A percentile compares a stretch with the other conserved stretches of the same genome.
phyloP scores from a whole-genome alignment of 2,888 invertebrate species.

The Pimpla rufipes region DNA sequence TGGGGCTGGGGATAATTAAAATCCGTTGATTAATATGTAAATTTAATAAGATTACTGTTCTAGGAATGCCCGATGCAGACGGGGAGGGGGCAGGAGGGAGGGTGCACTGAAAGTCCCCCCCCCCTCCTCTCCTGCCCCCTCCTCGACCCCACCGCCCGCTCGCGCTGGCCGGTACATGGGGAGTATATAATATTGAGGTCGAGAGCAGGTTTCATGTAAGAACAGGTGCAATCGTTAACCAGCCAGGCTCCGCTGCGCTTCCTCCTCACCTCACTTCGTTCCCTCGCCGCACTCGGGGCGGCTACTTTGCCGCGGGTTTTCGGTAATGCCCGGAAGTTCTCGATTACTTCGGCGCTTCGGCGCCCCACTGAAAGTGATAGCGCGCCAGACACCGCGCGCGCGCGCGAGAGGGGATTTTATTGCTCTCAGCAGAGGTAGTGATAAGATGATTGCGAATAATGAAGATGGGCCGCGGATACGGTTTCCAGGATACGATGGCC shows the following conservation, averaged over 20 bases:
- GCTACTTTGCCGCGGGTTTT: conserved; percentile 45
- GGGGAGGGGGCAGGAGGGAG: conserved; percentile 72
- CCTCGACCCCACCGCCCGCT: background rate
- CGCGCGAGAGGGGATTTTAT: conserved; percentile 60
- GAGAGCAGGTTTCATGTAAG: conserved; percentile 63
- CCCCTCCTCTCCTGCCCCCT: background rate
- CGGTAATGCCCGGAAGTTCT: conserved; percentile 58
- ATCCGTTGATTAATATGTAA: conserved; percentile 99
- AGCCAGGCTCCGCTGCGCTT: conserved; percentile 41
- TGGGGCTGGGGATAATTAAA: conserved; percentile 96
- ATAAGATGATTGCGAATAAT: conserved; percentile 10
- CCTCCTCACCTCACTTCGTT: background rate
- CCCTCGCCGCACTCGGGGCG: too few species aligned
- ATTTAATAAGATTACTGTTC: conserved; percentile 99
- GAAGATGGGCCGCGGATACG: background rate
- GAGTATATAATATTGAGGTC: conserved; percentile 38
- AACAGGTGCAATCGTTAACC: conserved; percentile 69
- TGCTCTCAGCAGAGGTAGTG: background rate
- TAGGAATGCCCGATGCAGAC: conserved; percentile 90
- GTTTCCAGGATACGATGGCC: background rate
- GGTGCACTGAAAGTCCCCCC: conserved; percentile 48
- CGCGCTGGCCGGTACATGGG: conserved; percentile 40
- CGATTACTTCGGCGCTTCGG: conserved; percentile 53
- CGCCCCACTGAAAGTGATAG: conserved; percentile 46
- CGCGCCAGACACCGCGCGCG: too few species aligned